phyloP scores from a whole-genome alignment of 2,113 vertebrate species.

The Paramormyrops kingsleyae region DNA sequence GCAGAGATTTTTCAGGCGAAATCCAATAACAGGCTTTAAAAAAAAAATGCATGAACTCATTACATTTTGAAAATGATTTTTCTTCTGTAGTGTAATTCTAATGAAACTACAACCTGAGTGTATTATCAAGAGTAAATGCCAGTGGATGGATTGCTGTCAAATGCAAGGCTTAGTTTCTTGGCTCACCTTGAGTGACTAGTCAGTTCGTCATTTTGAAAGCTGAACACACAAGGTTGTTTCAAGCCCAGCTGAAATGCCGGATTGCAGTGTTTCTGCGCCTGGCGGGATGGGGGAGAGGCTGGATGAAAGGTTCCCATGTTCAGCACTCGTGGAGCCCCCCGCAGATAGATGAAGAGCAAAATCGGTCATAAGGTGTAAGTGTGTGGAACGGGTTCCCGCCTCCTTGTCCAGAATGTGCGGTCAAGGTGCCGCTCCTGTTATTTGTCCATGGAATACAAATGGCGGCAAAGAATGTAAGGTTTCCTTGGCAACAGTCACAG shows the following conservation, averaged over 20 bases:
- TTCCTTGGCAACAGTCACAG: conserved; percentile 45
- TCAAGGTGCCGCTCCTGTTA: conserved; percentile 24
- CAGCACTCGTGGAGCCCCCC: neutral
- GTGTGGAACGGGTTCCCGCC: neutral
- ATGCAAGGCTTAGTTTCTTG: neutral
- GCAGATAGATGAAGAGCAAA: neutral
- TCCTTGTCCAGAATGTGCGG: neutral
- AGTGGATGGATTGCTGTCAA: neutral
- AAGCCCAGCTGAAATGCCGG: neutral
- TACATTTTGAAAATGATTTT: conserved; percentile 1
- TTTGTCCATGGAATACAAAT: conserved; percentile 26
- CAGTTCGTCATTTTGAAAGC: neutral
- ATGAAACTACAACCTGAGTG: neutral
- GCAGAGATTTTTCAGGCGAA: neutral
- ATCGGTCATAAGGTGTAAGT: neutral
- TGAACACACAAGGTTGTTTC: neutral
- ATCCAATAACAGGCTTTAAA: neutral
- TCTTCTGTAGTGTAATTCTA: neutral
- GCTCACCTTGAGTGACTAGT: neutral
- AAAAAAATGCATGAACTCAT: neutral
- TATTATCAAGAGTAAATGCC: neutral
- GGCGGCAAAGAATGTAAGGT: conserved; percentile 32
- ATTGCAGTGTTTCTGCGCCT: neutral
- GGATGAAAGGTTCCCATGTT: neutral
- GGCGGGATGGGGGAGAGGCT: neutral